These are phyloP conservation scores for Mellivora capensis DNA, from an alignment of 2,113 vertebrate species.

Conservation along the genomic window DNA sequence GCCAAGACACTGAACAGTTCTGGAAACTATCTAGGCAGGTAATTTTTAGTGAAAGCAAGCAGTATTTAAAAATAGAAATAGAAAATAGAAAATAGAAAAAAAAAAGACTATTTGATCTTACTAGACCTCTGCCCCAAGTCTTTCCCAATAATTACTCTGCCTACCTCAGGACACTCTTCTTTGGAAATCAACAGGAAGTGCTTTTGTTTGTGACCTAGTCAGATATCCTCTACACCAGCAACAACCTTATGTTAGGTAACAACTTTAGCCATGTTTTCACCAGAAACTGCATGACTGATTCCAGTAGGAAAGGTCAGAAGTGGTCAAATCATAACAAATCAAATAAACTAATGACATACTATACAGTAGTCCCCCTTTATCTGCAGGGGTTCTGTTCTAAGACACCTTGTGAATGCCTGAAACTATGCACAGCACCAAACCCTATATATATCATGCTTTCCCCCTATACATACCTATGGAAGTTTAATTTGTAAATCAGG, in stretches of 20 bases:
- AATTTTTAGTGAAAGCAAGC: not conserved
- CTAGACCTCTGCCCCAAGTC: not conserved
- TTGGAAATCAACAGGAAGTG: slow-evolving; percentile 12
- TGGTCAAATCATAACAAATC: slow-evolving; percentile 3
- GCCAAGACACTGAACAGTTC: not conserved
- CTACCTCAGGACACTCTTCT: not conserved
- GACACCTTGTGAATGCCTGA: not conserved
- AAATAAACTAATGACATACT: slow-evolving; percentile 14
- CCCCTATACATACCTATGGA: not conserved
- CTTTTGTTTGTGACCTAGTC: not conserved
- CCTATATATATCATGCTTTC: not conserved
- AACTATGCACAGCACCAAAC: not conserved
- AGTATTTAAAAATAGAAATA: not conserved
- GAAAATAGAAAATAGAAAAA: no score
- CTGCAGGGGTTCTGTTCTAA: not conserved
- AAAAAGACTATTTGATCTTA: not conserved
- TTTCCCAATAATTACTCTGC: slow-evolving; percentile 4
- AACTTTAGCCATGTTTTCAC: not conserved
- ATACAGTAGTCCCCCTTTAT: not conserved
- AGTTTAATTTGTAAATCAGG: not conserved
- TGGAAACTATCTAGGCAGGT: not conserved
- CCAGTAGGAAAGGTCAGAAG: slow-evolving; percentile 6
- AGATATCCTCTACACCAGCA: not conserved
- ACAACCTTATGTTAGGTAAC: not conserved
- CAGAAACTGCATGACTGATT: not conserved